Evolutionary conservation across 2,113 vertebrate genomes (phyloP), one percentile per base, ranked within the genome.

Genomic region (Uria aalge): DNA sequence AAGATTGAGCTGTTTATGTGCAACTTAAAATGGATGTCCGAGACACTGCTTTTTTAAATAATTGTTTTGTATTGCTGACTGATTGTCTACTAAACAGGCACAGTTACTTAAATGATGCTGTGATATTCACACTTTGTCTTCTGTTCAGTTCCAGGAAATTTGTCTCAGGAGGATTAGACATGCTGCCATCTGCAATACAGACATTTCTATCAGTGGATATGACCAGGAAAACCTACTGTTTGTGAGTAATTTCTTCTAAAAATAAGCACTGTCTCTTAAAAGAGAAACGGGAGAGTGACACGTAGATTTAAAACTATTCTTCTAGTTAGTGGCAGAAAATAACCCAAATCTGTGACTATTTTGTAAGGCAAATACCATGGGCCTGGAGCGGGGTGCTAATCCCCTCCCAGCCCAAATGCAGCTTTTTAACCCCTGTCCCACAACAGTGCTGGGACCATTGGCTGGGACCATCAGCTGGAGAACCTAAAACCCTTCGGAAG

Each of bases 111-210:
- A 63, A 91, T 2, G 1, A 82, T 85, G 45, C 16, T 71, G 50
- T 81, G 75, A 96, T 93, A 82, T 60, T 94, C 68, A 41, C 83
- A 85, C 52, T 67, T 84, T 68, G 89, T 95, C 62, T 94, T 79
- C 92, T 84, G 24, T 45, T 82, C 71, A 50, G 69, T 85, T 93
- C 71, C 53, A 64, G 95, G 81, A 97, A 96, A 97, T 95, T 81
- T 94, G 85, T 94, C 97, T 97, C 88, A 23, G 21, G 91, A 94
- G 96, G 57, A 82, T 67, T 88, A 81, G 88, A 88, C 45, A 79
- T n/a, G 85, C 66, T 88, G 85, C 81, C 89, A 85, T 88, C 90
- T 93, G 96, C 90, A 96, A 94, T 88, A 81, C 43, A 92, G 63
- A 67, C 93, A 67, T 90, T 91, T 90, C 90, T 90, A 89, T 79